A percentile compares a stretch with the other conserved stretches of the same genome.
Conservation (phyloP, 2,113 vertebrate genomes). For the Dinomys branickii region DNA sequence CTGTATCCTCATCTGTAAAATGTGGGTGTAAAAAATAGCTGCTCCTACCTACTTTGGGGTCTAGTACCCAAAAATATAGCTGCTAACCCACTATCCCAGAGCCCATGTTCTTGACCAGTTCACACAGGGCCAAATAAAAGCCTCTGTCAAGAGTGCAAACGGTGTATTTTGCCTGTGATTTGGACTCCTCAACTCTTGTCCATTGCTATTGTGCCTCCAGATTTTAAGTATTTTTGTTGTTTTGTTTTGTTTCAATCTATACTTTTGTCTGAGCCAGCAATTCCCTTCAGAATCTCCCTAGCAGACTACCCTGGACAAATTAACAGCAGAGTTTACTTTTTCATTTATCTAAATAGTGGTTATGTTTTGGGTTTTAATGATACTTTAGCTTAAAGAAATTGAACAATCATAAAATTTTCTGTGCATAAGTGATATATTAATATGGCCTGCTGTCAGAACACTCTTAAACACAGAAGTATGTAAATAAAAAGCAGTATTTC, state of each 20-base stretch:
- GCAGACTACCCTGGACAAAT: neutral
- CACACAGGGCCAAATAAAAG: neutral
- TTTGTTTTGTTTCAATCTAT: neutral
- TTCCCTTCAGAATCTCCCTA: neutral
- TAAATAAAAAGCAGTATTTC: neutral
- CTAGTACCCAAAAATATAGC: neutral
- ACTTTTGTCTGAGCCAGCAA: neutral
- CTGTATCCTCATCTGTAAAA: neutral
- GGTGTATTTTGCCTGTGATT: neutral
- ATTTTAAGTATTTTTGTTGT: neutral
- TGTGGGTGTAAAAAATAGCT: neutral
- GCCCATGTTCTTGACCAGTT: neutral
- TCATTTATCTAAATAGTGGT: neutral
- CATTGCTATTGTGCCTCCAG: neutral
- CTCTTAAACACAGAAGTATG: neutral
- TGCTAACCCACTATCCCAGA: neutral
- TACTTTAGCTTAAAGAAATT: slow-evolving; percentile 24
- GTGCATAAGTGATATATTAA: neutral
- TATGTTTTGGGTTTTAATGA: neutral
- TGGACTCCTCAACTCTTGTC: neutral
- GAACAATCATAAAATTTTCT: neutral
- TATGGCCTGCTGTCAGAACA: neutral
- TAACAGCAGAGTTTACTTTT: neutral
- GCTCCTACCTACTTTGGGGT: too few relatives aligned
- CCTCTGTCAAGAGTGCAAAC: neutral